Evolutionary conservation across 2,797 vertebrate species (phyloP).

Genomic region (Eulemur mongoz): DNA sequence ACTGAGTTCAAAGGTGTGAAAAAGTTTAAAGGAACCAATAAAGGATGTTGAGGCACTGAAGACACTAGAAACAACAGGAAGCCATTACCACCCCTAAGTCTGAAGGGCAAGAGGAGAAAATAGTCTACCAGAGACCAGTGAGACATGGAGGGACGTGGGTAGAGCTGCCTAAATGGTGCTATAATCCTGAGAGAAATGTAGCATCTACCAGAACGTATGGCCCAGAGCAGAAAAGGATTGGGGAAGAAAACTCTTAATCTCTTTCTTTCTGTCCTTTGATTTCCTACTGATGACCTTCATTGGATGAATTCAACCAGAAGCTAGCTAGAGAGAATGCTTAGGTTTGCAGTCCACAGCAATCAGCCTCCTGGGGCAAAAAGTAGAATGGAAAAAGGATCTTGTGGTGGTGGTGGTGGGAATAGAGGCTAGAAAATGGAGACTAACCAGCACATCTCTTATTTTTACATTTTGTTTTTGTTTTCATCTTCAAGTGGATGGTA

Average conservation of each 20-base stretch:
- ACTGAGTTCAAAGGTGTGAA: background rate
- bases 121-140: background rate
- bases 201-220: background rate
- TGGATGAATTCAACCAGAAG: background rate
- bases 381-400: background rate
- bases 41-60: background rate
- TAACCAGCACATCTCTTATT: background rate
- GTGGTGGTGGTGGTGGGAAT: rapidly evolving
- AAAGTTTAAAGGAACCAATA: background rate
- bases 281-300: background rate
- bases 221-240: background rate
- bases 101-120: background rate
- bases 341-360: background rate
- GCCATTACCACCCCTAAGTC: background rate
- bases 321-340: background rate
- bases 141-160: background rate
- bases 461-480: background rate
- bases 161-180: background rate
- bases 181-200: background rate
- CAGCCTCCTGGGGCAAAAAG: background rate
- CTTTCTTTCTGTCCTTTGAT: background rate
- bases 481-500: background rate
- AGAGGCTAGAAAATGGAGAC: background rate
- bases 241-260: background rate
- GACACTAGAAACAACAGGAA: background rate